Evolutionary conservation across 1,140 invertebrate genomes (phyloP).

Genomic region (Brevipalpus yothersi): DNA sequence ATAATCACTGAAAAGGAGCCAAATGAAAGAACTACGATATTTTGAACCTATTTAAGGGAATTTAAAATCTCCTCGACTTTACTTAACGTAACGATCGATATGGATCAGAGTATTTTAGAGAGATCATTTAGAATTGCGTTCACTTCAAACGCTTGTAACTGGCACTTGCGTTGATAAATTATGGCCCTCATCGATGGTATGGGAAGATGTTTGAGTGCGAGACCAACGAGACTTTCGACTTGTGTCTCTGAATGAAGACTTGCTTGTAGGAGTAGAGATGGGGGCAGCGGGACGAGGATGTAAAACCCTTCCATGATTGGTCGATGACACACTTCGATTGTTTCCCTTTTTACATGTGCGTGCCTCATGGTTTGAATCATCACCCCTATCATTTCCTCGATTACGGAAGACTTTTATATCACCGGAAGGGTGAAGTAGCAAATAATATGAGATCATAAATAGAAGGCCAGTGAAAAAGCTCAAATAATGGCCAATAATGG

Average conservation of each 20-base stretch:
- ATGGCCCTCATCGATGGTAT: too few relatives aligned
- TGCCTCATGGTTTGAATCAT: neutral
- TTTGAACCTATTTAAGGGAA: too few relatives aligned
- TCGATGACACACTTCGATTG: slow-evolving; percentile 4
- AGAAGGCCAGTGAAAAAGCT: slow-evolving; percentile 11
- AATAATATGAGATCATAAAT: slow-evolving; percentile 15
- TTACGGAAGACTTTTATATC: slow-evolving; percentile 5
- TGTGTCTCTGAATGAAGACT: neutral
- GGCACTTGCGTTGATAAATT: too few relatives aligned
- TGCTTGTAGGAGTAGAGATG: neutral
- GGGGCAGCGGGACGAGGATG: slow-evolving; percentile 6
- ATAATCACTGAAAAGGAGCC: too few relatives aligned
- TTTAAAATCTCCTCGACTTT: too few relatives aligned
- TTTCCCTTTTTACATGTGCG: neutral
- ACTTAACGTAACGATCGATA: too few relatives aligned
- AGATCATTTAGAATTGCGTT: too few relatives aligned
- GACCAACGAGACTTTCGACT: too few relatives aligned
- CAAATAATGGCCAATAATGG: slow-evolving; percentile 10
- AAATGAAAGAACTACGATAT: too few relatives aligned
- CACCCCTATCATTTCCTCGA: neutral
- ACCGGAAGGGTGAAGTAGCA: slow-evolving; percentile 12
- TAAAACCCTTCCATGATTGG: slow-evolving; percentile 5
- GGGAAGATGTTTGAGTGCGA: too few relatives aligned
- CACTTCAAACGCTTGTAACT: too few relatives aligned
- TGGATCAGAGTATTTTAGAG: too few relatives aligned